phyloP scores from a whole-genome alignment of 2,113 vertebrate species.

The Bungarus multicinctus region DNA sequence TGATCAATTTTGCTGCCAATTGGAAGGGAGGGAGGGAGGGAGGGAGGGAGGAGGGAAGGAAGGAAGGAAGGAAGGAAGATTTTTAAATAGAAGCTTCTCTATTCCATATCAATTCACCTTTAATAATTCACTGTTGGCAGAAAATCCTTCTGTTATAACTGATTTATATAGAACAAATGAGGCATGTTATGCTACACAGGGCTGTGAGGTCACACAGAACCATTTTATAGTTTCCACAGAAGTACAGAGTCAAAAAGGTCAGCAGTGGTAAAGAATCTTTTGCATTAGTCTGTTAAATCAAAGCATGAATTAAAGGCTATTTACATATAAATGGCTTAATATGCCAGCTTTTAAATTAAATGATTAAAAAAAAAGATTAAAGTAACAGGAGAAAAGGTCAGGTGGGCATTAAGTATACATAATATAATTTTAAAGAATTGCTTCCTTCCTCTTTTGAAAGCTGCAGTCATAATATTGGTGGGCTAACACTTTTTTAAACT shows the following conservation, averaged over 20 bases:
- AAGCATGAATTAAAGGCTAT: conserved; percentile 79
- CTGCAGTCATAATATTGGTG: conserved; percentile 42
- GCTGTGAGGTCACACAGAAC: conserved; percentile 60
- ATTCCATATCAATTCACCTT: no score
- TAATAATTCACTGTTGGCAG: conserved; percentile 61
- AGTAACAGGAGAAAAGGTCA: conserved; percentile 77
- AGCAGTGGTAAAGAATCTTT: conserved; percentile 71
- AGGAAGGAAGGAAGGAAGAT: not conserved
- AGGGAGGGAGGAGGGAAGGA: not conserved
- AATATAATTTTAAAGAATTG: conserved; percentile 66
- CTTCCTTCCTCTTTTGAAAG: conserved; percentile 59
- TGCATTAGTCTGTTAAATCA: conserved; percentile 78
- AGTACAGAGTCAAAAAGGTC: conserved; percentile 77
- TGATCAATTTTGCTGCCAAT: not conserved
- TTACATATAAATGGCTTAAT: conserved; percentile 83
- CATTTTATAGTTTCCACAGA: conserved; percentile 68
- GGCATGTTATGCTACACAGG: conserved; percentile 66
- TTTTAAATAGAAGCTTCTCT: conserved; percentile 33
- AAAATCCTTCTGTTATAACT: conserved; percentile 44
- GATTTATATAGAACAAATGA: conserved; percentile 59
- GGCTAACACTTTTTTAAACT: conserved; percentile 67
- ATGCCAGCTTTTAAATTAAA: conserved; percentile 71
- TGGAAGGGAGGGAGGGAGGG: not conserved
- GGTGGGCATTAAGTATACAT: conserved; percentile 73
- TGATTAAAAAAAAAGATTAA: conserved; percentile 71